Conservation (phyloP, 2,113 vertebrate species). For the Eretmochelys imbricata region DNA sequence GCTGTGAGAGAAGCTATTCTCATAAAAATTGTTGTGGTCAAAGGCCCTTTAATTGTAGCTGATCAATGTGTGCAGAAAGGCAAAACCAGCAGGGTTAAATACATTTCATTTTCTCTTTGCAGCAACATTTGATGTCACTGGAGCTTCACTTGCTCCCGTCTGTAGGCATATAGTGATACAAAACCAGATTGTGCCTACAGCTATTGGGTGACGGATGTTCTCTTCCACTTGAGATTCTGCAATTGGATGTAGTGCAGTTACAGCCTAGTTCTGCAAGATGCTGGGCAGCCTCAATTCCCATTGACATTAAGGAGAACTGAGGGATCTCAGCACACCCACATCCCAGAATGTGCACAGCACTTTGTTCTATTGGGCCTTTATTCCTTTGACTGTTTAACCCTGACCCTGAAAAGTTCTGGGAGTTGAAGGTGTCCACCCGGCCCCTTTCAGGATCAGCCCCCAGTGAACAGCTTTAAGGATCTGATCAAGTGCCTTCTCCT, state of each 20-base stretch:
- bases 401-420: not conserved
- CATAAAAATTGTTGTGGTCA: constrained; percentile 18
- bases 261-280: constrained; percentile 18
- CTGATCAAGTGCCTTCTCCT: not conserved
- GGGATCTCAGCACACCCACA: not conserved
- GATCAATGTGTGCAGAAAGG: constrained; percentile 14
- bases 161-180: constrained; percentile 18
- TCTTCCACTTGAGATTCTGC: constrained; percentile 33
- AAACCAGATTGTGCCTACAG: constrained; percentile 54
- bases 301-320: not conserved
- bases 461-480: fast-evolving
- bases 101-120: constrained; percentile 7
- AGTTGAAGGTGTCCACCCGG: not conserved
- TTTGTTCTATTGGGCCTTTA: not conserved
- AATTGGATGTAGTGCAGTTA: constrained; percentile 22
- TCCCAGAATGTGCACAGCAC: not conserved
- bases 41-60: constrained; percentile 8
- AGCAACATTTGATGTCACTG: constrained; percentile 9
- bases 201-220: constrained; percentile 46
- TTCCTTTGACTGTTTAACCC: not conserved
- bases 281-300: not conserved
- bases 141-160: constrained; percentile 39
- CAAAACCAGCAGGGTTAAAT: constrained; percentile 22
- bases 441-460: not conserved
- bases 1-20: not conserved